phyloP scores from a whole-genome alignment of 2,888 invertebrate species.

The Hyposoter didymator region DNA sequence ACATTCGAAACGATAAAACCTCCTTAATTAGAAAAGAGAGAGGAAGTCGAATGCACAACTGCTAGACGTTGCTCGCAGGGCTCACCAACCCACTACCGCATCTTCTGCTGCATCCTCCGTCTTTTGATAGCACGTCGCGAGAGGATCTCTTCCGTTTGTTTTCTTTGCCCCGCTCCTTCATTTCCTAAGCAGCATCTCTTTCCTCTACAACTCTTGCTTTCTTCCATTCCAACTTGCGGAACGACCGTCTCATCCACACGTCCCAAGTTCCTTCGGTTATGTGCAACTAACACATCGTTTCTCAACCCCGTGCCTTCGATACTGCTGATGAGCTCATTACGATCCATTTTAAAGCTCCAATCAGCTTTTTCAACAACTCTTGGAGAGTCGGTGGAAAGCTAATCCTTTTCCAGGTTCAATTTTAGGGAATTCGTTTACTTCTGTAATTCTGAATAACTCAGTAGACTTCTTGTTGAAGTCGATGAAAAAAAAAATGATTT shows the following conservation, averaged over 20 bases:
- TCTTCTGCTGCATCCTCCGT: slow-evolving; percentile 32
- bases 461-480: not conserved
- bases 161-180: slow-evolving; percentile 3
- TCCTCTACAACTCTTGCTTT: not conserved
- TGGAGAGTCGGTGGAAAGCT: not conserved
- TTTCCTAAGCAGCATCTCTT: not conserved
- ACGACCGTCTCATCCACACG: slow-evolving; percentile 24
- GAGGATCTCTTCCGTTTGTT: slow-evolving; percentile 18
- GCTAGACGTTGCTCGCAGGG: slow-evolving; percentile 37
- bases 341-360: not conserved
- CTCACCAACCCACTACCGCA: slow-evolving; percentile 21
- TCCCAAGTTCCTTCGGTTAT: slow-evolving; percentile 8
- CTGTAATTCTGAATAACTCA: not conserved
- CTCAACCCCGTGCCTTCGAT: not conserved
- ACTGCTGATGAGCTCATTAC: slow-evolving; percentile 1
- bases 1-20: too few species aligned
- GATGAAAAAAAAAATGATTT: not conserved
- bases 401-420: not conserved
- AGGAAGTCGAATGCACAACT: slow-evolving; percentile 26
- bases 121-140: slow-evolving; percentile 5
- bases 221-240: not conserved
- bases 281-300: not conserved
- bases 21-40: not conserved
- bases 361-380: not conserved
- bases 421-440: not conserved